A percentile compares a stretch with the other conserved stretches of the same genome.
Conservation (phyloP, 2,888 invertebrate genomes). For the Neelides folsomi region DNA sequence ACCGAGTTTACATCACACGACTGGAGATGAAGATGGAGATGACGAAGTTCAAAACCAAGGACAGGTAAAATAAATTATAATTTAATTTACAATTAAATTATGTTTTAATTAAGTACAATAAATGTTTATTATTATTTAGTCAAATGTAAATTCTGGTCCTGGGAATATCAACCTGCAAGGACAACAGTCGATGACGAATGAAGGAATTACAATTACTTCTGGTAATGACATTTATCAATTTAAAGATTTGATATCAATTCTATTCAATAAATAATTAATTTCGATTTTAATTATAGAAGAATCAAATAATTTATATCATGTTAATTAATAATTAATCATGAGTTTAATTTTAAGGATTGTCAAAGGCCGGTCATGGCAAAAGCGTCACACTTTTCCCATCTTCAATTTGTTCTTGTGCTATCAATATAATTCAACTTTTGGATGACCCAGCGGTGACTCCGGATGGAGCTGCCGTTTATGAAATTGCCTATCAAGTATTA, state of each 20-base stretch:
- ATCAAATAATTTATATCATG: too few relatives aligned
- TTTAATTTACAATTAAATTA: too few relatives aligned
- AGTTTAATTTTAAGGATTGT: not conserved
- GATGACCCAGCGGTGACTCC: conserved; percentile 91
- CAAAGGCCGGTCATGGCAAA: conserved; percentile 33
- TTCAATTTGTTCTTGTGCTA: conserved; percentile 84
- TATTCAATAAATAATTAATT: too few relatives aligned
- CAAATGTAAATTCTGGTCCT: not conserved
- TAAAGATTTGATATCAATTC: too few relatives aligned
- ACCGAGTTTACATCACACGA: conserved; percentile 48
- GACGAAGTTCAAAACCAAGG: conserved; percentile 24
- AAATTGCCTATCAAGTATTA: conserved; percentile 90
- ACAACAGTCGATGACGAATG: conserved; percentile 15
- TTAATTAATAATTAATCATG: too few relatives aligned
- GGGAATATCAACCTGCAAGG: conserved; percentile 2
- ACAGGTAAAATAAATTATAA: too few relatives aligned
- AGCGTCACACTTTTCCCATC: conserved; percentile 77
- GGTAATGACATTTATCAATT: too few relatives aligned
- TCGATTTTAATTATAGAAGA: too few relatives aligned
- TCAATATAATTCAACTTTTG: conserved; percentile 82
- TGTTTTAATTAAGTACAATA: too few relatives aligned
- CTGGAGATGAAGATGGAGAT: conserved; percentile 30
- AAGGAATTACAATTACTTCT: conserved; percentile 29
- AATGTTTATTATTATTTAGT: not conserved
- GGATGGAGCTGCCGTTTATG: conserved; percentile 91